A percentile compares a stretch with the other conserved stretches of the same genome.
phyloP scores from a whole-genome alignment of 2,797 vertebrate genomes.

The Gymnocypris eckloni region DNA sequence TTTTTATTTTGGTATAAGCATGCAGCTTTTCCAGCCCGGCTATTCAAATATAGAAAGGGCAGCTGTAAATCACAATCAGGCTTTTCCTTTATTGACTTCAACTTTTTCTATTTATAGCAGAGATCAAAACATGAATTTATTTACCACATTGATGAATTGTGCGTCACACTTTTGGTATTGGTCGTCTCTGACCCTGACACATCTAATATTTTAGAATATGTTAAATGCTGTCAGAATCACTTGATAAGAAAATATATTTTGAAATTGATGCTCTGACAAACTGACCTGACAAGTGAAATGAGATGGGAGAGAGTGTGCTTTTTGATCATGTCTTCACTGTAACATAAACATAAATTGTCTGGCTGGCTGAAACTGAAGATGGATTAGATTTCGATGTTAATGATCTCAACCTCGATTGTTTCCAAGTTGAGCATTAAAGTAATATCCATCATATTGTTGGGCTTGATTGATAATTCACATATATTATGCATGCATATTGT shows the following conservation, averaged over 20 bases:
- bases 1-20: neutral
- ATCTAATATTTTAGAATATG: slow-evolving; percentile 37
- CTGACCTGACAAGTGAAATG: slow-evolving; percentile 22
- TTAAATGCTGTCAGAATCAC: slow-evolving; percentile 40
- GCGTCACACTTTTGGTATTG: slow-evolving; percentile 10
- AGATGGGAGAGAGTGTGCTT: slow-evolving; percentile 9
- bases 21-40: neutral
- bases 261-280: slow-evolving; percentile 41
- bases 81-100: neutral
- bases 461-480: slow-evolving; percentile 25
- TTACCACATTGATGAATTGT: neutral
- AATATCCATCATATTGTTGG: slow-evolving; percentile 37
- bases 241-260: slow-evolving; percentile 33
- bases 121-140: slow-evolving; percentile 29
- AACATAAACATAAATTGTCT: slow-evolving; percentile 51
- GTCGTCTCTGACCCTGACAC: slow-evolving; percentile 29
- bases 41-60: neutral
- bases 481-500: neutral
- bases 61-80: slow-evolving; percentile 1
- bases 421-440: slow-evolving; percentile 26
- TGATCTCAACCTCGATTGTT: slow-evolving; percentile 49
- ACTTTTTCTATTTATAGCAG: neutral
- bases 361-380: slow-evolving; percentile 40
- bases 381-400: slow-evolving; percentile 36
- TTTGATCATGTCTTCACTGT: slow-evolving; percentile 46